These are phyloP conservation scores for Paracentrotus lividus DNA, from an alignment of 53 echinoderm and acorn worm genomes.

Conservation along the genomic window DNA sequence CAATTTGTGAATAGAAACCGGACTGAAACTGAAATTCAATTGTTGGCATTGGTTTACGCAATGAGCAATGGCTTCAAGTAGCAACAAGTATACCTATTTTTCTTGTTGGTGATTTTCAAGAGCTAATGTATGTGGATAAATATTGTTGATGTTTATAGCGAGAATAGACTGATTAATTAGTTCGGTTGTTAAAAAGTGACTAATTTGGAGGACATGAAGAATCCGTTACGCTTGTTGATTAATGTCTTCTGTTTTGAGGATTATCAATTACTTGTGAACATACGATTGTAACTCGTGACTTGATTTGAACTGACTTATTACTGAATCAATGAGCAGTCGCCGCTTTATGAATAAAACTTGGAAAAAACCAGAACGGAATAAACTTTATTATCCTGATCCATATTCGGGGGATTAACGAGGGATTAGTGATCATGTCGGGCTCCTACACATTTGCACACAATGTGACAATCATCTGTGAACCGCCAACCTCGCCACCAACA, in stretches of 20 bases:
- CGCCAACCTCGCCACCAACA: background rate
- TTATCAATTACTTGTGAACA: background rate
- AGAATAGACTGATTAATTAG: background rate
- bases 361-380: background rate
- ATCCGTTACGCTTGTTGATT: background rate
- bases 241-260: background rate
- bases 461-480: background rate
- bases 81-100: background rate
- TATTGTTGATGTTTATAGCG: background rate
- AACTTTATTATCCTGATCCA: background rate
- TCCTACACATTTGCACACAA: slow-evolving; percentile 22
- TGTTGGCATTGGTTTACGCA: background rate
- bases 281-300: background rate
- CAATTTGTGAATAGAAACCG: background rate
- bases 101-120: background rate
- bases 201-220: background rate
- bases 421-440: slow-evolving; percentile 16
- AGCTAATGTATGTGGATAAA: background rate
- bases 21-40: slow-evolving; percentile 43
- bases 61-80: background rate
- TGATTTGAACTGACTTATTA: background rate
- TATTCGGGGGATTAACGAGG: background rate
- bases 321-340: background rate
- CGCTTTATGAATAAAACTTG: background rate
- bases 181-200: background rate